Evolutionary conservation across 2,113 vertebrate species (phyloP), one percentile per base, ranked within the genome.

Genomic region (Columba livia): DNA sequence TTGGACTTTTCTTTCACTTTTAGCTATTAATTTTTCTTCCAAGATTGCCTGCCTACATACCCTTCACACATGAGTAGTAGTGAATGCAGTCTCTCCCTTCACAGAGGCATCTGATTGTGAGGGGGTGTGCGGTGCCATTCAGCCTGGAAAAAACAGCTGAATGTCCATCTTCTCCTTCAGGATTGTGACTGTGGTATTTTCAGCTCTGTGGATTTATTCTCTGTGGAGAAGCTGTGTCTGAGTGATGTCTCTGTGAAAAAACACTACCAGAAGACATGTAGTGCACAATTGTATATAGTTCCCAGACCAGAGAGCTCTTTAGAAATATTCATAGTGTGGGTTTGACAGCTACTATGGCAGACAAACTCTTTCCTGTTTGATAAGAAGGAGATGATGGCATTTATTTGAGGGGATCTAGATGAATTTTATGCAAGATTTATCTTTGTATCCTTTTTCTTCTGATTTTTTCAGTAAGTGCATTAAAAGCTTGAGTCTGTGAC

Each of bases 31-130:
- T 28, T 82, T 82, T 66, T 60, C 34, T 72, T 50, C 48, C 2
- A 0, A 50, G 12, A 62, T 9, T 79, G 8, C 18, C 32, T 89
- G 19, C 23, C 48, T 34, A 9, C 0, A 0, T 66, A 79, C 13
- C 14, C 56, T 70, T 11, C 47, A 29, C 23, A 44, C 2, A 8
- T 2, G 4, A 26, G 13, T 42, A 20, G 24, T 15, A 29, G 12
- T 38, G 44, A 85, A 81, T 31, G 25, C 69, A 7, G 1, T 60
- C 11, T 69, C 10, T 44, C 23, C 14, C 32, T 67, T 40, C 31
- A 58, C 23, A 64, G 67, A 42, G 9, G 17, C n/a, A 71, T 32
- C 17, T 71, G 26, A 28, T 57, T 1, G 1, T 50, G 62, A 38
- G 7, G 15, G 11, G 38, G 6, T 34, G 1, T 47, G 11, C 20